These are phyloP conservation scores for Allobates femoralis DNA, from an alignment of 2,797 vertebrate species.

Conservation along the genomic window DNA sequence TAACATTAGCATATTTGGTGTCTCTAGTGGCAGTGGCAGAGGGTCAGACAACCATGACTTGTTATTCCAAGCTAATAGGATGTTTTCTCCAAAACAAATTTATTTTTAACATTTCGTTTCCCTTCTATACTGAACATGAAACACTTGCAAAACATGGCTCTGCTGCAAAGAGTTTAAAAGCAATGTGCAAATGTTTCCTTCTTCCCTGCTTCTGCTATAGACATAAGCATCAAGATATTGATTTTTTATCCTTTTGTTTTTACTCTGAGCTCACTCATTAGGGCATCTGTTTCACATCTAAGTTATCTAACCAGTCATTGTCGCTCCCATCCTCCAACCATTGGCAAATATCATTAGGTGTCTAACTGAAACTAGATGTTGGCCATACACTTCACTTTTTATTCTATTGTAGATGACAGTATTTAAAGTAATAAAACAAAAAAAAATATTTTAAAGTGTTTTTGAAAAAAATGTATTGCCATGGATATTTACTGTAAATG, in stretches of 20 bases:
- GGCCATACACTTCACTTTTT: slow-evolving; percentile 4
- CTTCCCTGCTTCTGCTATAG: slow-evolving; percentile 42
- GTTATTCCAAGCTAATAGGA: slow-evolving; percentile 13
- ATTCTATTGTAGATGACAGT: neutral
- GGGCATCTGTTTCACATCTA: slow-evolving; percentile 50
- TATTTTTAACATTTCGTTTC: slow-evolving; percentile 7
- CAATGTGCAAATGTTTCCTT: slow-evolving; percentile 42
- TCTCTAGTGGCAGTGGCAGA: slow-evolving; percentile 25
- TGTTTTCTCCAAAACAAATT: slow-evolving; percentile 3
- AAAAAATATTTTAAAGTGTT: no score
- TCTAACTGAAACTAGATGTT: slow-evolving; percentile 1
- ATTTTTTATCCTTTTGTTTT: slow-evolving; percentile 53
- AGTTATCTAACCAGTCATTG: slow-evolving; percentile 47
- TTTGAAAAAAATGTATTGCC: no score
- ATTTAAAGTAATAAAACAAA: neutral
- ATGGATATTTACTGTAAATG: no score
- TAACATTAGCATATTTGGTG: slow-evolving; percentile 1
- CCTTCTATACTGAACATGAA: slow-evolving; percentile 35
- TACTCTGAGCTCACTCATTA: slow-evolving; percentile 55
- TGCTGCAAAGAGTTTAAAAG: slow-evolving; percentile 41
- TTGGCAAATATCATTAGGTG: slow-evolving; percentile 28
- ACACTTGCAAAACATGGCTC: slow-evolving; percentile 42
- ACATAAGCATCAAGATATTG: slow-evolving; percentile 56
- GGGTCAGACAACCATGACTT: slow-evolving; percentile 37
- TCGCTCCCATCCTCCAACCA: slow-evolving; percentile 26